Conservation (phyloP, 2,888 invertebrate species). For the Cloeon dipterum region DNA sequence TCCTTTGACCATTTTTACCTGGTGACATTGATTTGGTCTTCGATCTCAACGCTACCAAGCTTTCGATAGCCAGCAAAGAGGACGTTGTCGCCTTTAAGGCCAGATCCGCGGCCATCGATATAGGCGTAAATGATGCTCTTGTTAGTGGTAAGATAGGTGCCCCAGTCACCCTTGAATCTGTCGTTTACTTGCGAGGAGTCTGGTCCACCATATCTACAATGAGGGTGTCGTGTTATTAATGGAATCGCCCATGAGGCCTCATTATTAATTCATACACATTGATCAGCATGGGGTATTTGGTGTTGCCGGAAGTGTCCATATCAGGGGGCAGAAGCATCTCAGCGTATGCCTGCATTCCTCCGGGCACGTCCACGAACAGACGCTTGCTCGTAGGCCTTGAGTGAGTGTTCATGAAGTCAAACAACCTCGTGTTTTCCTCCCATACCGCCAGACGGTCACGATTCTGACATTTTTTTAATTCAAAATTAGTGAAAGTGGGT, state of each 20-base stretch:
- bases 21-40: slow-evolving; percentile 73
- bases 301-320: slow-evolving; percentile 35
- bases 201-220: slow-evolving; percentile 69
- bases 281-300: slow-evolving; percentile 59
- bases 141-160: slow-evolving; percentile 61
- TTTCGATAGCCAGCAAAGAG: slow-evolving; percentile 60
- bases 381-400: slow-evolving; percentile 12
- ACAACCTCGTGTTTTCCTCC: slow-evolving; percentile 30
- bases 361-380: slow-evolving; percentile 31
- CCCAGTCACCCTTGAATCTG: slow-evolving; percentile 67
- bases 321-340: slow-evolving; percentile 48
- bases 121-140: slow-evolving; percentile 67
- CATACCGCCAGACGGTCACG: slow-evolving; percentile 19
- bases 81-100: slow-evolving; percentile 59
- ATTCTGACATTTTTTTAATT: background rate
- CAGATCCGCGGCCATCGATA: slow-evolving; percentile 81
- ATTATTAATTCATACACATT: slow-evolving; percentile 35
- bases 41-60: slow-evolving; percentile 74
- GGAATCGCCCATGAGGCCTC: background rate
- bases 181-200: slow-evolving; percentile 67
- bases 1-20: slow-evolving; percentile 25
- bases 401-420: slow-evolving; percentile 24
- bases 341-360: slow-evolving; percentile 48
- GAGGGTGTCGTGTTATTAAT: background rate
- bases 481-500: background rate